Evolutionary conservation across 2,113 vertebrate genomes (phyloP).

Genomic region (Petrocephalus zakoni): DNA sequence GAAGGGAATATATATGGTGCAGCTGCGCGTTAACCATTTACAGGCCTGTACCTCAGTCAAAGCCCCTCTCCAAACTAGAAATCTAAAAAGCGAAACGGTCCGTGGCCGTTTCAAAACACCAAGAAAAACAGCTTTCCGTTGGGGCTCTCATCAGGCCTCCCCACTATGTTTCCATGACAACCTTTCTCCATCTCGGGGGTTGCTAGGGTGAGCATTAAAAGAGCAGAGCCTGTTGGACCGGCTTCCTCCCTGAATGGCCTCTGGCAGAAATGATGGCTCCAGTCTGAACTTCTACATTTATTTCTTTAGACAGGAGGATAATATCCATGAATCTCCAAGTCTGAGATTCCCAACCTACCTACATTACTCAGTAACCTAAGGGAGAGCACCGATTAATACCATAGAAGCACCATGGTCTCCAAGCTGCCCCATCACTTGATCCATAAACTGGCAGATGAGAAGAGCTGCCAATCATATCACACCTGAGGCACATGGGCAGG

Average conservation of each 20-base stretch:
- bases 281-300: slow-evolving; percentile 6
- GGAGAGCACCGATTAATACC: not conserved
- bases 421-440: not conserved
- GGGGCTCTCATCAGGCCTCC: not conserved
- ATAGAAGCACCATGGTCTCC: not conserved
- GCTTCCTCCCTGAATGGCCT: slow-evolving; percentile 56
- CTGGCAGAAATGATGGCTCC: slow-evolving; percentile 29
- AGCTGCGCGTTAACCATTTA: not conserved
- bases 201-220: slow-evolving; percentile 67
- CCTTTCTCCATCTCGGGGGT: slow-evolving; percentile 57
- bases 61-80: not conserved
- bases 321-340: not conserved
- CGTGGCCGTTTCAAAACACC: not conserved
- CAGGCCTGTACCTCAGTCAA: not conserved
- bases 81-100: not conserved
- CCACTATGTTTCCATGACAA: slow-evolving; percentile 56
- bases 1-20: not conserved
- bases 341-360: not conserved
- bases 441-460: not conserved
- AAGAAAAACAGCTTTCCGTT: not conserved
- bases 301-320: not conserved
- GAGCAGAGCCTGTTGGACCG: slow-evolving; percentile 56
- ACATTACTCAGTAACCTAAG: not conserved
- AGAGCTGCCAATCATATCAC: not conserved
- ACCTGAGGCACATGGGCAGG: not conserved